Evolutionary conservation across 92 coral and sea anemone genomes (phyloP).

Genomic region (Porites evermanni): DNA sequence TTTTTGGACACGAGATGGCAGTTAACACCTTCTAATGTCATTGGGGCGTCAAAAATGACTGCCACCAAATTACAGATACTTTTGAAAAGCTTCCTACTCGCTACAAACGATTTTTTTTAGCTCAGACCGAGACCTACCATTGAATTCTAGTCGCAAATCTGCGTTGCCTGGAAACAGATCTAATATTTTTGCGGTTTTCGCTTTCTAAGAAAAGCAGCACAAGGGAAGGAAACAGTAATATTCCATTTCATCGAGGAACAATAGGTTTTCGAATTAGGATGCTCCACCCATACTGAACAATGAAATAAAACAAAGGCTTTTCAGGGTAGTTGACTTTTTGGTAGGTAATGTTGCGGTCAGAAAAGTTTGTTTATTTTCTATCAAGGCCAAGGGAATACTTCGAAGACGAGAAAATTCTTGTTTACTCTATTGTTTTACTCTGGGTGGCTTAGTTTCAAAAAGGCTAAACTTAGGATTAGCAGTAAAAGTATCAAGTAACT

Average conservation of each 20-base stretch:
- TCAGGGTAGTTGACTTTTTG: not conserved
- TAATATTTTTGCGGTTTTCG: slow-evolving; percentile 12
- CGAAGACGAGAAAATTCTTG: not conserved
- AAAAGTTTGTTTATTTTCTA: too few species aligned
- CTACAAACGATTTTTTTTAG: too few species aligned
- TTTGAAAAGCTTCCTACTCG: not conserved
- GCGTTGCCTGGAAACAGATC: slow-evolving; percentile 17
- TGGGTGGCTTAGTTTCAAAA: not conserved
- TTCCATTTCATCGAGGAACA: slow-evolving; percentile 20
- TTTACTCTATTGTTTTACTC: not conserved
- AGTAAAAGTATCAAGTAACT: not conserved
- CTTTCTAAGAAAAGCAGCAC: slow-evolving; percentile 22
- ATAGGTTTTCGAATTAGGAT: slow-evolving; percentile 24
- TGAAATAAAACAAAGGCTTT: slow-evolving; percentile 7
- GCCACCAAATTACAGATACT: not conserved
- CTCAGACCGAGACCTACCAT: not conserved
- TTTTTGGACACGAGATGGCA: not conserved
- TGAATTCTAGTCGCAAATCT: not conserved
- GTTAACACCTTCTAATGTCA: not conserved
- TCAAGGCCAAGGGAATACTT: not conserved
- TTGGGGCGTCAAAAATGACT: not conserved
- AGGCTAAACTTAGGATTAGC: not conserved
- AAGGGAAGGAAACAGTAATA: slow-evolving; percentile 31
- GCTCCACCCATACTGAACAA: slow-evolving; percentile 34
- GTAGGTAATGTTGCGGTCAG: not conserved